These are phyloP conservation scores for Tarsius wallacei DNA, from an alignment of 2,797 vertebrate species.

Conservation along the genomic window DNA sequence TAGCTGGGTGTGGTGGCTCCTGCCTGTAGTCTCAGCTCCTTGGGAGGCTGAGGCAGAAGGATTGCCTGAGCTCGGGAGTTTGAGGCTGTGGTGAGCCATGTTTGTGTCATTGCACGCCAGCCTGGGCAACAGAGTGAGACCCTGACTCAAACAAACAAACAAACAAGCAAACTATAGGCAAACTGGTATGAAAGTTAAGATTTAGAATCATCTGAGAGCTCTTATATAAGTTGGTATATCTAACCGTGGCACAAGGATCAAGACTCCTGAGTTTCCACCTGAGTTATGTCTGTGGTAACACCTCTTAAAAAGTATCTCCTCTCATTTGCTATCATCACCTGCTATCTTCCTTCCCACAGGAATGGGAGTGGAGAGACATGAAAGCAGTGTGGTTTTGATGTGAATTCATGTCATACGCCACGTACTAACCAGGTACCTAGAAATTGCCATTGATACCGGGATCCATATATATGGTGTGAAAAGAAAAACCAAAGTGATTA, in stretches of 20 bases:
- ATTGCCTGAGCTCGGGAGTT: not conserved
- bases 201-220: not conserved
- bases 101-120: not conserved
- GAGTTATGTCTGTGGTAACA: not conserved
- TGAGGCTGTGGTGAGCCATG: no score
- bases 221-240: not conserved
- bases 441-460: not conserved
- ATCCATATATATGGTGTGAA: not conserved
- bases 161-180: not conserved
- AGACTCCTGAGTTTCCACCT: not conserved
- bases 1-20: not conserved
- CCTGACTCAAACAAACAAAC: not conserved
- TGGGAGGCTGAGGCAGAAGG: not conserved
- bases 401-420: not conserved
- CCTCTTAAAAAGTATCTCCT: not conserved
- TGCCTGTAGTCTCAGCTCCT: not conserved
- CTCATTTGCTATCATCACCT: not conserved
- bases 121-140: not conserved
- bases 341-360: not conserved
- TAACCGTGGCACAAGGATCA: not conserved
- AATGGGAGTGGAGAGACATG: not conserved
- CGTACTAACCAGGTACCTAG: slow-evolving; percentile 10
- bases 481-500: no score
- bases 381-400: not conserved
- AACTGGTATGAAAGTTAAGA: not conserved